Conservation (phyloP, 30 jellyfish, hydroid and myxozoan species). For the Rhopilema esculentum region DNA sequence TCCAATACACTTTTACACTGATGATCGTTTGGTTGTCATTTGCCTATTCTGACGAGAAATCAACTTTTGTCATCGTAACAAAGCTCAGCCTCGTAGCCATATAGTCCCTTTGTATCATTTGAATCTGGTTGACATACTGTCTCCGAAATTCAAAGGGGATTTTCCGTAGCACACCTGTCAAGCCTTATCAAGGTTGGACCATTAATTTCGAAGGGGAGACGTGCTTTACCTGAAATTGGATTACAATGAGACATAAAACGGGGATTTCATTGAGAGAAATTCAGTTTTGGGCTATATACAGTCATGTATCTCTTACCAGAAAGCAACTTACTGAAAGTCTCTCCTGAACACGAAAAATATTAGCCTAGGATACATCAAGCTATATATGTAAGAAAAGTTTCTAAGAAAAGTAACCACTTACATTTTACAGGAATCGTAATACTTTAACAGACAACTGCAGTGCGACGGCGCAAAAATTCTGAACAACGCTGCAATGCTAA, state of each 20-base stretch:
- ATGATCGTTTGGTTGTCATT: not conserved
- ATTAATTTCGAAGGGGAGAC: conserved; percentile 22
- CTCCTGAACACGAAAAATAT: too few relatives aligned
- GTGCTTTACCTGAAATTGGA: not conserved
- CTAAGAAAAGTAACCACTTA: too few relatives aligned
- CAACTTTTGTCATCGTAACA: not conserved
- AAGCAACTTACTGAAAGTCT: too few relatives aligned
- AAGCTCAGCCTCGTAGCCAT: conserved; percentile 4
- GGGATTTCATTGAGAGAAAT: not conserved
- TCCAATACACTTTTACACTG: not conserved
- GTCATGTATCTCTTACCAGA: too few relatives aligned
- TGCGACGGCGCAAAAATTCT: too few relatives aligned
- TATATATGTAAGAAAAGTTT: too few relatives aligned
- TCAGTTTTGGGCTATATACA: not conserved
- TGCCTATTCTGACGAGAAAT: not conserved
- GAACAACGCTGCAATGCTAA: too few relatives aligned
- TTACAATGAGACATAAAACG: too few relatives aligned
- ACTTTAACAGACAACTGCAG: too few relatives aligned
- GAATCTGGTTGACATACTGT: not conserved
- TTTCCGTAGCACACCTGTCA: conserved; percentile 65
- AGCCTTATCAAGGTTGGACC: conserved; percentile 42
- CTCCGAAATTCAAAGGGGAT: conserved; percentile 43
- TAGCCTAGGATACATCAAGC: too few relatives aligned
- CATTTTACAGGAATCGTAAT: too few relatives aligned
- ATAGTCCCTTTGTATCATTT: conserved; percentile 19